Evolutionary conservation across 2,113 vertebrate species (phyloP), one percentile per base, ranked within the genome.

Genomic region (Melospiza georgiana): DNA sequence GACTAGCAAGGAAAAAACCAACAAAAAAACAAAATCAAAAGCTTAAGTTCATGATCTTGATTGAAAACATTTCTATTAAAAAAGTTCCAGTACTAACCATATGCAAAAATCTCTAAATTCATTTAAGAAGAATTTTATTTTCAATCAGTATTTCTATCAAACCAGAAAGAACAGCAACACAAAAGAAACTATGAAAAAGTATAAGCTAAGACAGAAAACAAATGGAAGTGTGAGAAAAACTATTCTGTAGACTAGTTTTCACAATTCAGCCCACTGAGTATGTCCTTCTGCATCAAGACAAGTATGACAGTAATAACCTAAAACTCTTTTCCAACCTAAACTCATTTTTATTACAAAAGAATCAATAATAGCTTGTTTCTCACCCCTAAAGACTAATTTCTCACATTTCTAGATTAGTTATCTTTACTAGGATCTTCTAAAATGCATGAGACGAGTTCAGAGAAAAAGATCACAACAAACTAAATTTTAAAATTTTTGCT

Each of bases 1-100:
- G 99, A 96, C 99, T 99, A 93, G 48, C 35, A 92, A 72, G 72
- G 93, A 79, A 41, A 68, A 68, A 41, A n/a, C 58, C 10, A 59
- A 59, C 7, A 35, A 61, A 41, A 33, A 27, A 11, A 2, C 2
- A 62, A 85, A 84, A 89, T 48, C 5, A 71, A 63, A 84, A 55
- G 25, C 30, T 77, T 35, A 77, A 66, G 19, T 46, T 30, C 61
- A 81, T 1, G 15, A 68, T 19, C 71, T 69, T 24, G 9, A 76
- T 21, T 68, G 27, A 90, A 94, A 91, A 48, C 4, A 55, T 39
- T 49, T 84, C 3, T 61, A 19, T 65, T 52, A 21, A 69, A 43
- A 23, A 84, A 33, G 8, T 39, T 74, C 7, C 15, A 59, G 16
- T 51, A 55, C 11, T 78, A 71, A 78, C 24, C 3, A 51, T 12